Evolutionary conservation across 2,113 vertebrate genomes (phyloP), one percentile per base, ranked within the genome.

Genomic region (Pseudorasbora parva): DNA sequence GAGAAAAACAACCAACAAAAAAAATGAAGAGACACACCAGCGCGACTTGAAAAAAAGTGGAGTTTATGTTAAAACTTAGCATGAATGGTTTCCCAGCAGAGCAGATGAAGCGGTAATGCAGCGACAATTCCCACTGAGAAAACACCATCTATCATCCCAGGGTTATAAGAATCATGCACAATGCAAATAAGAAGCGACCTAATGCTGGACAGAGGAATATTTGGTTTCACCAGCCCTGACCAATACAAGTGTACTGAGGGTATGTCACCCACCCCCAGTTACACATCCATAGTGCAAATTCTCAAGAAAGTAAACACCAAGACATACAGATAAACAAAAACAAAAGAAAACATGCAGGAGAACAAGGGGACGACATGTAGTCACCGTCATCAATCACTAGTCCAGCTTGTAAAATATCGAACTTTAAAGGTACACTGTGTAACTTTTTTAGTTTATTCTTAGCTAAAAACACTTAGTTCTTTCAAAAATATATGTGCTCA

Each of bases 1-100:
- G 78, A 19, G n/a, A 91, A 59, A 87, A 62, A 87, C n/a, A 49
- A 4, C 62, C 64, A 85, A 72, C 30, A 33, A 33, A 33, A 45
- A 64, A 27, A 54, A 72, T 30, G 71, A 78, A 47, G 51, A 43
- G 57, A 73, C 77, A 45, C 74, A 27, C 41, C 25, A 37, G 15
- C 21, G 8, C 27, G 33, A 14, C 54, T 17, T 30, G 30, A 9
- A 30, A 30, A 49, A 47, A 64, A 19, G n/a, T 5, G 21, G 17
- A 4, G 45, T 62, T 45, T 15, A 78, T 30, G 59, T 79, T 66
- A 62, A 62, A 62, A 19, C 23, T 64, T 64, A 64, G 10, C n/a
- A 49, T 79, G 47, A 5, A 49, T 78, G 23, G 66, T 79, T 64
- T 64, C 15, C 41, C 43, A 23, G 59, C 41, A 74, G 23, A 33